A percentile compares a stretch with the other conserved stretches of the same genome.
Evolutionary conservation across 2,113 vertebrate genomes (phyloP).

Genomic region (Lepus timidus): DNA sequence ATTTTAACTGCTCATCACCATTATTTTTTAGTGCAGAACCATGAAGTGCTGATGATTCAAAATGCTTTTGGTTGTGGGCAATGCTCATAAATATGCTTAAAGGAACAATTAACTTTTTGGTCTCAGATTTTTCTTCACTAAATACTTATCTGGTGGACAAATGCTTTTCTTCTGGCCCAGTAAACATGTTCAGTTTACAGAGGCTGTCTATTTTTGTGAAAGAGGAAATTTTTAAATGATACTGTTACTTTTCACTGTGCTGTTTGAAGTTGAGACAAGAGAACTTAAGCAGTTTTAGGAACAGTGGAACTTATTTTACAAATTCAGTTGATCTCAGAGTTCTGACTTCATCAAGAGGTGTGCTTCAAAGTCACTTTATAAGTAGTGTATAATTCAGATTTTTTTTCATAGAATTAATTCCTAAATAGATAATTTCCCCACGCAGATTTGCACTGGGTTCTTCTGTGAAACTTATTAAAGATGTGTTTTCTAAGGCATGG

Average conservation of each 20-base stretch:
- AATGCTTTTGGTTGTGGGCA: constrained; percentile 57
- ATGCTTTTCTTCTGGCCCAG: constrained; percentile 54
- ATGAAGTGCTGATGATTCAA: constrained; percentile 54
- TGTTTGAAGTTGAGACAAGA: constrained; percentile 48
- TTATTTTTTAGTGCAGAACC: constrained; percentile 55
- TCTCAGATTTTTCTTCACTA: constrained; percentile 73
- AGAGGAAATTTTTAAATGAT: constrained; percentile 51
- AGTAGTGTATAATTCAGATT: constrained; percentile 15
- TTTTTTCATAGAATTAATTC: constrained; percentile 25
- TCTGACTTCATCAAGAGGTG: constrained; percentile 19
- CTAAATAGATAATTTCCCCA: neutral
- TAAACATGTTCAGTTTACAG: constrained; percentile 20
- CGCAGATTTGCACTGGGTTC: neutral
- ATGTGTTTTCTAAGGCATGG: neutral
- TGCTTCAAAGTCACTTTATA: constrained; percentile 42
- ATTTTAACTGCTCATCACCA: constrained; percentile 53
- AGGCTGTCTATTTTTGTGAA: constrained; percentile 49
- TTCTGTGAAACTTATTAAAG: constrained; percentile 9
- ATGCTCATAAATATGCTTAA: constrained; percentile 59
- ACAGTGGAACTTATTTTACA: constrained; percentile 23
- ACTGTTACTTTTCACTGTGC: constrained; percentile 33
- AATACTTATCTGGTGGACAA: constrained; percentile 38
- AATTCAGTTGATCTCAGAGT: constrained; percentile 21
- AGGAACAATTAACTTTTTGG: constrained; percentile 68
- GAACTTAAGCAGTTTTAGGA: constrained; percentile 46